Percentiles rank a stretch among this genome's conserved stretches.
These are phyloP conservation scores for Amyelois transitella DNA, from an alignment of 1,140 invertebrate species.

Conservation along the genomic window DNA sequence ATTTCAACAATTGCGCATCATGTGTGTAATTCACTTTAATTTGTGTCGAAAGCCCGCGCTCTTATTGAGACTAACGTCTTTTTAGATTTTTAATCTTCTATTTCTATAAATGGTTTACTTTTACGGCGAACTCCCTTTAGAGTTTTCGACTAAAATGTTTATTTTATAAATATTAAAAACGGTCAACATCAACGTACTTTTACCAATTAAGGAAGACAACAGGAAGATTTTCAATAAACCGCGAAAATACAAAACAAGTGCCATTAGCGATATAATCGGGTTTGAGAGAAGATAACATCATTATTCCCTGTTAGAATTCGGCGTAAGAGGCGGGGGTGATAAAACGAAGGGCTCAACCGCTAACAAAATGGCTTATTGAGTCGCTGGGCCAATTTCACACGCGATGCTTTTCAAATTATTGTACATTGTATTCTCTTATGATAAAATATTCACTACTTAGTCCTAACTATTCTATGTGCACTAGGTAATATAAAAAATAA, in stretches of 20 bases:
- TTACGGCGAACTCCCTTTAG: not conserved
- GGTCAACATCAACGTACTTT: too few species aligned
- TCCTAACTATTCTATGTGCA: too few species aligned
- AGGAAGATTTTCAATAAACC: not conserved
- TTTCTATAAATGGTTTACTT: not conserved
- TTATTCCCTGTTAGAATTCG: constrained; percentile 44
- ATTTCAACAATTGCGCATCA: too few species aligned
- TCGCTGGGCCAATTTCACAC: constrained; percentile 37
- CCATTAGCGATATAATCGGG: constrained; percentile 13
- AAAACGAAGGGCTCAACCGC: constrained; percentile 38
- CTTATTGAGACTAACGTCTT: constrained; percentile 37
- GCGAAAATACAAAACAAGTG: not conserved
- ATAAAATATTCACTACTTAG: too few species aligned
- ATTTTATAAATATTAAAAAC: too few species aligned
- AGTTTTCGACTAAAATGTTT: not conserved
- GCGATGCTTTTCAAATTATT: constrained; percentile 5
- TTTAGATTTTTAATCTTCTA: constrained; percentile 25
- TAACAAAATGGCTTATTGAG: constrained; percentile 55
- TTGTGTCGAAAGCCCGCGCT: constrained; percentile 2
- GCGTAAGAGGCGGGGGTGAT: constrained; percentile 29
- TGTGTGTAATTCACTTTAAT: not conserved
- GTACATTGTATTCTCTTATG: too few species aligned
- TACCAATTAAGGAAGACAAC: not conserved
- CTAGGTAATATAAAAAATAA: too few species aligned
- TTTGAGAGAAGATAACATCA: constrained; percentile 28